Evolutionary conservation across 2,113 vertebrate species (phyloP).

Genomic region (Bufo gargarizans): DNA sequence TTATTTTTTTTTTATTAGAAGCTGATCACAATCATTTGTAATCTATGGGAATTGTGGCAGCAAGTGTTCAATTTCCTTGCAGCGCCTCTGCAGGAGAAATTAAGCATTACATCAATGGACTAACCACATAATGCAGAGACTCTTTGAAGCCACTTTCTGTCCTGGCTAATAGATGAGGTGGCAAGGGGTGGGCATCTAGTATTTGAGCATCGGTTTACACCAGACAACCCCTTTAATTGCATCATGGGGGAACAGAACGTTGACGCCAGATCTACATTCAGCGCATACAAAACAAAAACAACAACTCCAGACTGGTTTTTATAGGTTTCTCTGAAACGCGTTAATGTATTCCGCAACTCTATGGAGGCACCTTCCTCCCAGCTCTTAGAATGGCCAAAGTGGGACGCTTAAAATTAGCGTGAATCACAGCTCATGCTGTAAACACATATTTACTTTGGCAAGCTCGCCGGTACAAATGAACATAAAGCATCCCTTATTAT

Average conservation of each 20-base stretch:
- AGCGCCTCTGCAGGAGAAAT: too few relatives aligned
- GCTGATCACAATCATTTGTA: too few relatives aligned
- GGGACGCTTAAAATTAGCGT: background rate
- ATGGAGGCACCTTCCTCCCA: background rate
- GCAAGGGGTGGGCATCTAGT: too few relatives aligned
- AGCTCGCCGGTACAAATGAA: background rate
- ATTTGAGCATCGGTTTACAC: too few relatives aligned
- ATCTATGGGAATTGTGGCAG: too few relatives aligned
- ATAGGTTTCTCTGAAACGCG: background rate
- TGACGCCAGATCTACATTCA: background rate
- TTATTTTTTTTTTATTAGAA: too few relatives aligned
- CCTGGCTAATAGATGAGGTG: too few relatives aligned
- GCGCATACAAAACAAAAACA: background rate
- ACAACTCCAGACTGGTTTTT: background rate
- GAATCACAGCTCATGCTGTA: background rate
- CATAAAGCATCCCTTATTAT: background rate
- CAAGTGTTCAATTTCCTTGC: too few relatives aligned
- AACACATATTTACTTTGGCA: slow-evolving; percentile 16
- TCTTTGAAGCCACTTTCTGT: too few relatives aligned
- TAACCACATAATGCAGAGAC: too few relatives aligned
- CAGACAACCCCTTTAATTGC: too few relatives aligned
- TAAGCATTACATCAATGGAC: too few relatives aligned
- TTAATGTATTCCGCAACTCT: background rate
- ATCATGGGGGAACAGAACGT: background rate
- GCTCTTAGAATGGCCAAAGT: background rate